Evolutionary conservation across 2,797 vertebrate genomes (phyloP), one percentile per base, ranked within the genome.

Genomic region (Trematomus bernacchii): DNA sequence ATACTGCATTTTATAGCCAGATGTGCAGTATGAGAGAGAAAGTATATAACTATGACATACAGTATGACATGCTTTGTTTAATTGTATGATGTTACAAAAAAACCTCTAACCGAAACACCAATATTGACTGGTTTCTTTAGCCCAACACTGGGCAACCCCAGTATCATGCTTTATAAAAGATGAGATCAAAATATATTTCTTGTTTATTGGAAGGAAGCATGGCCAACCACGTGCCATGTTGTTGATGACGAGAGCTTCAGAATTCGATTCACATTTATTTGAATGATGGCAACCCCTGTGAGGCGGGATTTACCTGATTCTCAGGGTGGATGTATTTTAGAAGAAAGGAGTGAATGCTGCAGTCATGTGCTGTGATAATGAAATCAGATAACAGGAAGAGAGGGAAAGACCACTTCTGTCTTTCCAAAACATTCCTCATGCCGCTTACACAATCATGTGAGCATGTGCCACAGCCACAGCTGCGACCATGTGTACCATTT

Each of bases 361-460:
- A 55, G 67, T 79, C 60, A 66, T 61, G 77, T 80, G 74, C 6
- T 54, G 51, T 47, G 55, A n/a, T 44, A 59, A 76, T 76, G 76
- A 70, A 77, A 82, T 69, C 21, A 76, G 50, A 89, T 87, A 86
- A 85, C 70, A 74, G 74, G 83, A 89, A 92, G 66, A 67, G 72
- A 76, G 50, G 27, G 33, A 77, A 47, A 67, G 59, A 69, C 79
- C 78, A 89, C 83, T 87, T 90, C 87, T 85, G 66, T 51, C 42
- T 85, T 83, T 86, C 46, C 53, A 51, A 27, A 65, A 57, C 70
- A 77, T 75, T 83, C 66, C 44, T 44, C 16, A 1, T 40, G 61
- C 14, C 2, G 33, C 64, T 73, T 80, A 85, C 5, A 14, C 73
- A 79, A 85, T 87, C 85, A 87, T 66, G 60, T 16, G 23, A 68